Evolutionary conservation across 2,113 vertebrate species (phyloP).

Genomic region (Anguilla rostrata): DNA sequence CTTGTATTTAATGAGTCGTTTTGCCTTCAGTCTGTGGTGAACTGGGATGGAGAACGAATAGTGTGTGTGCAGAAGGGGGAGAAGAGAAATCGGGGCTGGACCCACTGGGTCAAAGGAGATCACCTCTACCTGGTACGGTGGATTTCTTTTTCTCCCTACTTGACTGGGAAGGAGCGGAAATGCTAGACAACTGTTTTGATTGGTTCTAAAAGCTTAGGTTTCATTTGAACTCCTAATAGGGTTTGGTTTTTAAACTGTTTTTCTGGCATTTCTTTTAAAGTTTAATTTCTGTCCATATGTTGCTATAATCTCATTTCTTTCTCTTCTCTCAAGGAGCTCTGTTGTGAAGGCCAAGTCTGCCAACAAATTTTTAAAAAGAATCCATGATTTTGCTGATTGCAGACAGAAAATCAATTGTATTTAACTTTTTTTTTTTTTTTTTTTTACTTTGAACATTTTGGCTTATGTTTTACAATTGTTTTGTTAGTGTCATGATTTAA

Average conservation of each 20-base stretch:
- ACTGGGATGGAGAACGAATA: slow-evolving; percentile 78
- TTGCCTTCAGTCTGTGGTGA: slow-evolving; percentile 70
- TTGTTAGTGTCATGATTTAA: too few species aligned
- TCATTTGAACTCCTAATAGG: too few species aligned
- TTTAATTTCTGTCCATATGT: too few species aligned
- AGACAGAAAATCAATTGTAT: neutral
- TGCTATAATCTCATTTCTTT: neutral
- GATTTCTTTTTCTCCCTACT: neutral
- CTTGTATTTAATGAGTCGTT: neutral
- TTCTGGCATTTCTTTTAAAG: too few species aligned
- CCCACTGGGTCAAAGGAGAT: slow-evolving; percentile 83
- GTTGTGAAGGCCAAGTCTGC: slow-evolving; percentile 80
- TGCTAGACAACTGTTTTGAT: too few species aligned
- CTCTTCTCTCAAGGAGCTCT: slow-evolving; percentile 71
- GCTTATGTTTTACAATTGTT: neutral
- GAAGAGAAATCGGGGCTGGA: slow-evolving; percentile 84
- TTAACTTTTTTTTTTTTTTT: neutral
- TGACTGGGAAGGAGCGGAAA: neutral
- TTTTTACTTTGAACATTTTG: neutral
- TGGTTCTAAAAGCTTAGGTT: too few species aligned
- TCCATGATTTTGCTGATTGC: slow-evolving; percentile 28
- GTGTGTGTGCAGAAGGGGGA: slow-evolving; percentile 84
- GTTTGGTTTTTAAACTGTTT: too few species aligned
- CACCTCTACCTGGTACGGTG: slow-evolving; percentile 78
- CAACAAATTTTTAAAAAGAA: slow-evolving; percentile 77